Evolutionary conservation across 2,113 vertebrate species (phyloP), one percentile per base, ranked within the genome.

Genomic region (Ptyas mucosa): DNA sequence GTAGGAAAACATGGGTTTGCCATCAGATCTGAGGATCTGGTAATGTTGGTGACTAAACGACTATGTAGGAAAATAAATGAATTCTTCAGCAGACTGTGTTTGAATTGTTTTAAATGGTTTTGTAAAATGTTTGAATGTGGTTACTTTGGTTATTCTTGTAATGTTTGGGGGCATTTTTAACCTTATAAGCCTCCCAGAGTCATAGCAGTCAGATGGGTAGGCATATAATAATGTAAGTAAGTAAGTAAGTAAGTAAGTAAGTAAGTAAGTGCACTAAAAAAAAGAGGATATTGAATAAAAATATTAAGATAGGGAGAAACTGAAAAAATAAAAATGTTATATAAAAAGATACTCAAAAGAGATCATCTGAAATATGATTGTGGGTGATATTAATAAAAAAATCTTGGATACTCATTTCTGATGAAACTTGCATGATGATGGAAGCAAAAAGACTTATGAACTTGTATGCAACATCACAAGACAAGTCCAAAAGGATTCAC

Each of bases 231-330:
- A 81, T 21, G 34, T 43, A 81, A 34, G 64, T 69, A 69, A 34
- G 75, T 34, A 75, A 61, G 58, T 61, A 61, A 64, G 29, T 69
- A 34, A 61, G 24, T 58, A 57, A 61, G 29, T 69, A 69, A 58
- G 57, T 58, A 58, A 64, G 3, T 55, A 20, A 55, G 1, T 55
- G 3, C 87, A 89, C 81, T 95, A 91, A 91, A 91, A 91, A 61
- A 43, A 95, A 92, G 94, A 94, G 53, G 43, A 90, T 91, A 94
- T 39, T 87, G 94, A 88, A 86, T 43, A 26, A 1, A 87, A 23
- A 93, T 89, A 46, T 23, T 34, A 58, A 43, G 20, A 92, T 18
- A 18, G 8, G 34, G 34, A 92, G 57, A 58, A 21, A 64, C 57
- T 69, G n/a, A 21, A 87, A 92, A 64, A 87, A 7, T 24, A 75